A percentile compares a stretch with the other conserved stretches of the same genome.
Conservation (phyloP, 2,113 vertebrate genomes). For the Opisthocomus hoazin region DNA sequence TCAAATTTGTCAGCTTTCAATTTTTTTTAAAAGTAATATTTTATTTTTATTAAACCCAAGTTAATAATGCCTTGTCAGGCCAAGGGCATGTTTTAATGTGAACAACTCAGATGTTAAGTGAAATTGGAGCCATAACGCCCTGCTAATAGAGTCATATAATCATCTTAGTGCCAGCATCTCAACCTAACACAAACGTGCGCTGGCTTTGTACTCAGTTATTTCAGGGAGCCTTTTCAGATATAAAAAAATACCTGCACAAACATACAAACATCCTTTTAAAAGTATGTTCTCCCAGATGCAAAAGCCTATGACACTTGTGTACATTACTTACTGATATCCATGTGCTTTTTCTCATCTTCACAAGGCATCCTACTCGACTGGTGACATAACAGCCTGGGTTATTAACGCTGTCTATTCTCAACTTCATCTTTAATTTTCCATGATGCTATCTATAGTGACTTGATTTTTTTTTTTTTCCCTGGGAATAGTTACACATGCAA, state of each 20-base stretch:
- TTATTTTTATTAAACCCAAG: slow-evolving; percentile 67
- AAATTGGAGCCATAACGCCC: slow-evolving; percentile 10
- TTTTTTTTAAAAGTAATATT: slow-evolving; percentile 59
- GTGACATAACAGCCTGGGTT: not conserved
- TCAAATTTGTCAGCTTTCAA: slow-evolving; percentile 69
- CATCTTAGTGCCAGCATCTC: slow-evolving; percentile 19
- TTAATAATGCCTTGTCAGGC: slow-evolving; percentile 67
- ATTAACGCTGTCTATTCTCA: not conserved
- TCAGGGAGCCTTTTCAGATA: not conserved
- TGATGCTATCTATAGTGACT: not conserved
- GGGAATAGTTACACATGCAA: not conserved
- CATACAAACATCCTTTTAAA: not conserved
- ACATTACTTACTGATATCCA: not conserved
- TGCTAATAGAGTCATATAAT: slow-evolving; percentile 36
- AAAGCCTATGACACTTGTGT: rapidly evolving
- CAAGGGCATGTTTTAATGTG: slow-evolving; percentile 55
- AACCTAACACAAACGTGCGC: not conserved
- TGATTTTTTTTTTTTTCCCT: not conserved
- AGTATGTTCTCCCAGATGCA: rapidly evolving
- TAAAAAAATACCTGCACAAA: not conserved
- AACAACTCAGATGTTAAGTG: slow-evolving; percentile 45
- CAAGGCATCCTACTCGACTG: not conserved
- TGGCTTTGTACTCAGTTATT: slow-evolving; percentile 1
- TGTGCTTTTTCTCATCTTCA: not conserved
- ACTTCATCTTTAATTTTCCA: not conserved